Evolutionary conservation across 1,140 invertebrate genomes (phyloP), one percentile per base, ranked within the genome.

Genomic region (Lasioglossum baleicum): DNA sequence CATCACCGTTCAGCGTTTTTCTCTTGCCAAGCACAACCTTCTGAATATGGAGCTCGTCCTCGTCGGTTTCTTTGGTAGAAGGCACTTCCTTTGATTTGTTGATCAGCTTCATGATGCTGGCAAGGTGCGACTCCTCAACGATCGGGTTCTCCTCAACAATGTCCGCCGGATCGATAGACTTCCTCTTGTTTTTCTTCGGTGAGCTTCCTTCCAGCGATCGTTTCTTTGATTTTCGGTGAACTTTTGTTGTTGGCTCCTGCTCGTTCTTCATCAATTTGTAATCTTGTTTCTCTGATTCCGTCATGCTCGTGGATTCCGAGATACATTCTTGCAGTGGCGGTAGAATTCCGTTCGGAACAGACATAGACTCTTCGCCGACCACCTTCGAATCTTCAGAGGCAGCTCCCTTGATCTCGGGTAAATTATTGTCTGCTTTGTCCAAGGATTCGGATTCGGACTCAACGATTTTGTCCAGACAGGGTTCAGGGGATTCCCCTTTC

Each of bases 31-130:
- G 42, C n/a, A 79, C 75, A 40, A 89, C 0, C 10, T 51, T 83
- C 10, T 65, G n/a, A 3, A 10, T 5, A 1, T 13, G 13, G 22
- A 17, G 56, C 63, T 73, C 31, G 0, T 76, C 20, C 20, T 13
- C 42, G 26, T 67, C 0, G 11, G 68, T 68, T 42, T 75, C 78
- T 61, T 67, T 53, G 42, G 56, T 53, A 53, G 78, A 80, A 58
- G 40, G 67, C 44, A 68, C 64, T 83, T 76, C 26, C 42, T 75
- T 87, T 65, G 88, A 44, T 31, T 68, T 80, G 7, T 88, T 75
- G 11, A 89, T 88, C 11, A 89, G 74, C 42, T 88, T 86, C 80
- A 88, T 87, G 10, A 89, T 88, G 67, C 91, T 87, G 0, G 83
- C 81, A 0, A 90, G 48, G 51, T 74, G 83, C n/a, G 87, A 22